These are phyloP conservation scores for Hypolimnas misippus DNA, from an alignment of 2,888 invertebrate species.

Conservation along the genomic window DNA sequence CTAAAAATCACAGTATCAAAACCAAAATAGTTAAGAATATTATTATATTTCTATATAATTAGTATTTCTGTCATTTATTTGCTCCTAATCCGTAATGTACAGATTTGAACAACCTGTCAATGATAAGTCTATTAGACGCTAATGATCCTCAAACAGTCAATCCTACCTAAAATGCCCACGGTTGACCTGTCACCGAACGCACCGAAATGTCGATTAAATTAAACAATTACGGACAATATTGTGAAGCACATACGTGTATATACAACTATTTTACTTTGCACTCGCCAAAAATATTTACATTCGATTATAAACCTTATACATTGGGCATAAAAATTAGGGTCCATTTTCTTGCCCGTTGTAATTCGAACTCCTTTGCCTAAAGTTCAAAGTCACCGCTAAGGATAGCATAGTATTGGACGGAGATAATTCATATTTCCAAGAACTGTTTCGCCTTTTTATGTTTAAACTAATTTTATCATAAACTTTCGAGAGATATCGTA, in stretches of 20 bases:
- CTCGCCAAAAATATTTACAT: slow-evolving; percentile 7
- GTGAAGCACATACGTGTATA: slow-evolving; percentile 53
- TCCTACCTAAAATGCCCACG: slow-evolving; percentile 11
- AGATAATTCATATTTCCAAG: slow-evolving; percentile 42
- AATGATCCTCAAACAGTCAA: slow-evolving; percentile 11
- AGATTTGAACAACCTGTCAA: too few relatives aligned
- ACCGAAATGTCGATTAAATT: slow-evolving; percentile 62
- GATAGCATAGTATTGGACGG: slow-evolving; percentile 44
- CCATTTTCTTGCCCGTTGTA: background rate
- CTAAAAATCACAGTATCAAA: too few relatives aligned
- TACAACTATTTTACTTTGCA: slow-evolving; percentile 36
- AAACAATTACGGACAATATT: slow-evolving; percentile 75
- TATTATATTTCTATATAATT: too few relatives aligned
- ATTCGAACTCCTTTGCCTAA: slow-evolving; percentile 52
- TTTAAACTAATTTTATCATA: slow-evolving; percentile 11
- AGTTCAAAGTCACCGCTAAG: slow-evolving; percentile 75
- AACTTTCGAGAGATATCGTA: background rate
- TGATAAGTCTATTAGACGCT: background rate
- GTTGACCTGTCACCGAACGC: slow-evolving; percentile 50
- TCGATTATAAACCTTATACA: slow-evolving; percentile 39
- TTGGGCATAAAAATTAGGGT: slow-evolving; percentile 20
- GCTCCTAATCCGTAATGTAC: too few relatives aligned
- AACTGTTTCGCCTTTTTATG: slow-evolving; percentile 25
- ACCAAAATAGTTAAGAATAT: too few relatives aligned
- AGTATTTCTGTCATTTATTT: too few relatives aligned